Evolutionary conservation across 2,888 invertebrate species (phyloP).

Genomic region (Megastigmus dorsalis): DNA sequence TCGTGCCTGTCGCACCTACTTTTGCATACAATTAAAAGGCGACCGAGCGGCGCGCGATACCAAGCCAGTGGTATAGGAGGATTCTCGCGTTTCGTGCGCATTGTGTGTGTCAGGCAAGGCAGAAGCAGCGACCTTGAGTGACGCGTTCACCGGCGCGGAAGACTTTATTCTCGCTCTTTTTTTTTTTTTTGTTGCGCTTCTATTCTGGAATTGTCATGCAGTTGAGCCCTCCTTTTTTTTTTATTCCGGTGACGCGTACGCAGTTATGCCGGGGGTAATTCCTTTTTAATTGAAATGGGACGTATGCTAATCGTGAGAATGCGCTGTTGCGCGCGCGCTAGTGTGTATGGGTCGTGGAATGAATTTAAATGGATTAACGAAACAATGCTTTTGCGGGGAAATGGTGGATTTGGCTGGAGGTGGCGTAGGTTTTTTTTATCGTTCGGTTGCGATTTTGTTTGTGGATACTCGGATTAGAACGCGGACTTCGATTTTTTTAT

Average conservation of each 20-base stretch:
- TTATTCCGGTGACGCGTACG: background rate
- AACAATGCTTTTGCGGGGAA: background rate
- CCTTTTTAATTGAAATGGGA: slow-evolving; percentile 43
- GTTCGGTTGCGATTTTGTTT: too few species aligned
- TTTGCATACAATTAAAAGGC: slow-evolving; percentile 23
- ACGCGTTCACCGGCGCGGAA: slow-evolving; percentile 27
- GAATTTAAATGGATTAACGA: background rate
- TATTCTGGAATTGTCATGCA: background rate
- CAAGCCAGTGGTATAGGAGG: background rate
- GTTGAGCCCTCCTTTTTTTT: background rate
- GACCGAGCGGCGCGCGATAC: background rate
- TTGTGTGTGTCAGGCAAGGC: background rate
- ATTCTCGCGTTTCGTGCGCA: background rate
- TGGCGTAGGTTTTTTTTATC: too few species aligned
- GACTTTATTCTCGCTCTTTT: background rate
- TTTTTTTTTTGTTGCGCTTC: background rate
- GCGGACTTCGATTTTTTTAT: too few species aligned
- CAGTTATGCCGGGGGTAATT: background rate
- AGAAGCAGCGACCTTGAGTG: slow-evolving; percentile 32
- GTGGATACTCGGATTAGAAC: too few species aligned
- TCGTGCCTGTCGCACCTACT: background rate
- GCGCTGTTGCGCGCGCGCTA: too few species aligned
- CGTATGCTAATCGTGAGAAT: slow-evolving; percentile 22
- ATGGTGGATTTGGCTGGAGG: too few species aligned
- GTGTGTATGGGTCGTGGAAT: background rate